Evolutionary conservation across 2,888 invertebrate species (phyloP), one percentile per base, ranked within the genome.

Genomic region (Margaritifera margaritifera): DNA sequence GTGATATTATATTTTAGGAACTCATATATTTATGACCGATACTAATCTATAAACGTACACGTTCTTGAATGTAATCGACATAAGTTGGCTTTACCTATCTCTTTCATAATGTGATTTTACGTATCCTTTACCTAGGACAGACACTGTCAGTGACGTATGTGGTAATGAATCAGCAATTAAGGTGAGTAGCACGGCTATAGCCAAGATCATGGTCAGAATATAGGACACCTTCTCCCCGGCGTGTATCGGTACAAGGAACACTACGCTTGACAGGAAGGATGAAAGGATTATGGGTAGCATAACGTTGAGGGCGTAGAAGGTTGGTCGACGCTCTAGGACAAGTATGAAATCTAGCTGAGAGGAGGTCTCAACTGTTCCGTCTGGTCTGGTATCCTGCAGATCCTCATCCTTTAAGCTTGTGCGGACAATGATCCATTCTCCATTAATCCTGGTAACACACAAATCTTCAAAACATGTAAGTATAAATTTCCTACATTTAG

Each of bases 181-280:
- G 0, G 76, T 74, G 25, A 78, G 64, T 4, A 78, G 66, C 24
- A 78, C 78, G 18, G 78, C 73, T n/a, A 74, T 42, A 0, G 78
- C 61, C 27, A 78, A 62, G 1, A 78, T 64, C 15, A 78, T 66
- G 6, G 78, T 78, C 62, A 78, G 61, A 55, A 72, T 67, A 56
- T 75, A 78, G n/a, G 71, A 69, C 19, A 72, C 62, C 66, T 75
- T 78, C 64, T 75, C 75, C 1, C 78, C 78, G 6, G 75, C 74
- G 51, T 75, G 70, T 27, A 69, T 61, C 2, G 78, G 78, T 6
- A 78, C 62, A 24, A 74, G 25, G 58, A 78, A 78, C 15, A 68
- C 66, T 22, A 78, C 19, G 31, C 62, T 59, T 20, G 68, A 71
- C 57, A 77, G 62, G 19, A 74, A 31, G 27, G 77, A 71, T 19